Evolutionary conservation across 2,888 invertebrate species (phyloP), one percentile per base, ranked within the genome.

Genomic region (Syrphus vitripennis): DNA sequence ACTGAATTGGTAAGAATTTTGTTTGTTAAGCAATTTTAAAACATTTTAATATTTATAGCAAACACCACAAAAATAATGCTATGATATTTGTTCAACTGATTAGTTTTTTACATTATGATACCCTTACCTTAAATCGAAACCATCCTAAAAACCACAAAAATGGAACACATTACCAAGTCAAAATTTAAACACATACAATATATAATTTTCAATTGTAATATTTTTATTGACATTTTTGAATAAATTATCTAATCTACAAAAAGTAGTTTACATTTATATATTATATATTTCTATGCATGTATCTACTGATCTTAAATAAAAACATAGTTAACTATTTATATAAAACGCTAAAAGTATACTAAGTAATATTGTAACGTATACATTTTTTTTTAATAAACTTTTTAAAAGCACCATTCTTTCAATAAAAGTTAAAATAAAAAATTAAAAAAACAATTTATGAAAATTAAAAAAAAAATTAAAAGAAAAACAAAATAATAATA

Each of bases 341-440:
- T n/a, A n/a, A n/a, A 75, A 42, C 29, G 9, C 19, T 65, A 50
- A 50, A 16, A 48, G 50, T 45, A 19, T 48, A 67, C 48, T 67
- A 21, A 67, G 45, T 69, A 40, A 69, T 70, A 70, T 65, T 77
- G 55, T 89, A 89, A 89, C 91, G 91, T 91, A 91, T 90, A 91
- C 67, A 48, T 65, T 55, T 40, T 21, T 7, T 26, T 53, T 40
- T 40, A 24, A 31, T 34, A 50, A n/a, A 67, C 91, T 90, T 90
- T 90, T 90, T 88, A 88, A 90, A 90, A 90, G 91, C 91, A 90
- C 89, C 90, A 90, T 89, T 74, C 82, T 86, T 82, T 57, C 77
- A 70, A 72, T 21, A 21, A 45, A 37, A 45, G 31, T 65, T 21
- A 6, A 26, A 53, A 61, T 3, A n/a, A 10, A 21, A 31, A 57